A percentile compares a stretch with the other conserved stretches of the same genome.
phyloP scores from a whole-genome alignment of 2,113 vertebrate genomes.

The Syrmaticus mikado region DNA sequence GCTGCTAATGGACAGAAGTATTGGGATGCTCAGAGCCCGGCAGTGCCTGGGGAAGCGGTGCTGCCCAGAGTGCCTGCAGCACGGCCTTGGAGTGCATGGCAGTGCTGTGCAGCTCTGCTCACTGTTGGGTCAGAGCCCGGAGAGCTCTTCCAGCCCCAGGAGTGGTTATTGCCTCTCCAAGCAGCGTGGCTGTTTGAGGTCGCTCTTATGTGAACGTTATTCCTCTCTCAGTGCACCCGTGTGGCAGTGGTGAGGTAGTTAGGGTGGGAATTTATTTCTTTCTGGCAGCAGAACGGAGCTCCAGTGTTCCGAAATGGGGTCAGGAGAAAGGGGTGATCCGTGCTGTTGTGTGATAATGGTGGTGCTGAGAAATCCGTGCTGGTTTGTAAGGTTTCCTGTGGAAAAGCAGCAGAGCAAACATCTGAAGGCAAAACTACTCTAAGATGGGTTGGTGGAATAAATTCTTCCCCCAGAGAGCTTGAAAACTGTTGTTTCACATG shows the following conservation, averaged over 20 bases:
- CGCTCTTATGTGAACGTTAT: fast-evolving
- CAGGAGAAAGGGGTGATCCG: neutral
- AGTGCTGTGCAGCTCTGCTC: neutral
- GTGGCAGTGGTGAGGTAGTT: fast-evolving
- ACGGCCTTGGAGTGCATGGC: fast-evolving
- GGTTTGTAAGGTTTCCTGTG: neutral
- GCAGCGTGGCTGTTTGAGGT: fast-evolving
- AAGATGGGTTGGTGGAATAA: neutral
- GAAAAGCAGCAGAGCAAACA: neutral
- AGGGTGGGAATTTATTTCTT: neutral
- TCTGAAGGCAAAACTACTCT: neutral
- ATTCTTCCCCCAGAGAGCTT: neutral
- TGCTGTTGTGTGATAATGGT: fast-evolving
- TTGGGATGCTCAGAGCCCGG: neutral
- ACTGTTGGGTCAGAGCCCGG: conserved; percentile 12
- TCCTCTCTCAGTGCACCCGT: neutral
- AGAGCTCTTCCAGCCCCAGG: neutral
- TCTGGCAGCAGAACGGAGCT: neutral
- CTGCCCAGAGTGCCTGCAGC: neutral
- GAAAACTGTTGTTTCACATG: neutral
- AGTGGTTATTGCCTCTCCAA: neutral
- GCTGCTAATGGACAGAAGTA: neutral
- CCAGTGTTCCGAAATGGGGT: neutral
- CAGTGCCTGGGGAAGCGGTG: neutral
- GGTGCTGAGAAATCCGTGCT: neutral